Base-by-base conservation (phyloP, 2,113 vertebrate genomes). In the Oreocharis arfaki region DNA sequence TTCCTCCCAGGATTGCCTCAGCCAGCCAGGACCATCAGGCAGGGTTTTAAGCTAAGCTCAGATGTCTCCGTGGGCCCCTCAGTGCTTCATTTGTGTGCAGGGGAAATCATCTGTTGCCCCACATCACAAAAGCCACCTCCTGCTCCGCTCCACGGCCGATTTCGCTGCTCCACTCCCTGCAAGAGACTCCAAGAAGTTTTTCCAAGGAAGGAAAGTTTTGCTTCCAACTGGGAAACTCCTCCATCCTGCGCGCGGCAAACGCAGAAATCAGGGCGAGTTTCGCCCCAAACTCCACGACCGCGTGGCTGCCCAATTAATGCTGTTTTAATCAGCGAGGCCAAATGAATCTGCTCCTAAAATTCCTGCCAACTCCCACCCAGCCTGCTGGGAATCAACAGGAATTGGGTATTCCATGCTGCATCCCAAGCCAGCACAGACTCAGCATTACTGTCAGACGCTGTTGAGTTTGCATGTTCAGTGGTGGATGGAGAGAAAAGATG, bases 241-340 rank as follows among this genome's bases (percentile, higher is more conserved):
- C 82, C 37, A 42, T 24, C 39, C 49, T 32, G 20, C 0, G 1
- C 2, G 3, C 1, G 1, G 42, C 32, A 75, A 70, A 71, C 3
- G 16, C 35, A 47, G 44, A 50, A 92, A 23, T 41, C 44, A 7
- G 30, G 79, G 41, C 57, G 47, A 60, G 24, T 10, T 71, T n/a
- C 2, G 2, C 8, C 22, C 30, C 35, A 18, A 35, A 21, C 23
- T 52, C 30, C 49, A 21, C 1, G 16, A 27, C 35, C 60, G 30
- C 2, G 24, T 46, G 42, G 84, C 59, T 77, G 59, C 24, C 41
- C 56, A 88, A 84, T 93, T 93, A 84, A 93, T 33, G 15, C 65
- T 55, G 0, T 70, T 95, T 67, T 78, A 59, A 79, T 64, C 56
- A 95, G 46, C 55, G 5, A 27, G 42, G 75, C 63, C 41, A 77